A percentile compares a stretch with the other conserved stretches of the same genome.
These are phyloP conservation scores for Medauroidea extradentata DNA, from an alignment of 1,140 invertebrate species.

Conservation along the genomic window DNA sequence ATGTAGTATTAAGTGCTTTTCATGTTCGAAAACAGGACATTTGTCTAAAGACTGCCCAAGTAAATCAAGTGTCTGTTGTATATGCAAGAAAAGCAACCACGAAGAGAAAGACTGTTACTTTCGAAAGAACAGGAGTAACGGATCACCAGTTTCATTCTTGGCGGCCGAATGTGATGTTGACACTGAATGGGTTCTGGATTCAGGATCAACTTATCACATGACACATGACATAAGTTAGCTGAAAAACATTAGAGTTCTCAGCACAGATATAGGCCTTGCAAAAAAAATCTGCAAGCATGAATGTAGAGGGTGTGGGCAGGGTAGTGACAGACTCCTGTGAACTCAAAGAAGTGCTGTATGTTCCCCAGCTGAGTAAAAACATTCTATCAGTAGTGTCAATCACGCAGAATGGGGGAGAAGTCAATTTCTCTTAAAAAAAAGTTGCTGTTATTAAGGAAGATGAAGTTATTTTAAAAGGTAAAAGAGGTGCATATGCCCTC, in stretches of 20 bases:
- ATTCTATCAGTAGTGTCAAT: background rate
- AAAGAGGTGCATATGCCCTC: no score
- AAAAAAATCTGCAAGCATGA: slow-evolving; percentile 2
- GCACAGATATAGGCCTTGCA: background rate
- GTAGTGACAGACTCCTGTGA: background rate
- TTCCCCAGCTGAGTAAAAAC: background rate
- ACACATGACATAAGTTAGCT: background rate
- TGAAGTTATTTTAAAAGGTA: no score
- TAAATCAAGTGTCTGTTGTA: background rate
- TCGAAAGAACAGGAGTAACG: background rate
- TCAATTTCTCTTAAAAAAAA: no score
- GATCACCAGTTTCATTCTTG: background rate
- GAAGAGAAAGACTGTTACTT: background rate
- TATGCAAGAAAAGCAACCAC: slow-evolving; percentile 2
- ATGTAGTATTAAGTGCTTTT: background rate
- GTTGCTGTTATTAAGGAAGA: no score
- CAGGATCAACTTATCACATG: background rate
- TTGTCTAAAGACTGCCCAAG: background rate
- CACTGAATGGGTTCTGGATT: slow-evolving; percentile 5
- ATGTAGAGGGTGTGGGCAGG: background rate
- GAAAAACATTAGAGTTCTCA: background rate
- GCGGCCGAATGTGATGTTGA: background rate
- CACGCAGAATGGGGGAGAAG: no score
- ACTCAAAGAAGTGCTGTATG: background rate
- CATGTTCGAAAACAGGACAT: background rate